Evolutionary conservation across 2,888 invertebrate genomes (phyloP).

Genomic region (Eumerus sabulonum): DNA sequence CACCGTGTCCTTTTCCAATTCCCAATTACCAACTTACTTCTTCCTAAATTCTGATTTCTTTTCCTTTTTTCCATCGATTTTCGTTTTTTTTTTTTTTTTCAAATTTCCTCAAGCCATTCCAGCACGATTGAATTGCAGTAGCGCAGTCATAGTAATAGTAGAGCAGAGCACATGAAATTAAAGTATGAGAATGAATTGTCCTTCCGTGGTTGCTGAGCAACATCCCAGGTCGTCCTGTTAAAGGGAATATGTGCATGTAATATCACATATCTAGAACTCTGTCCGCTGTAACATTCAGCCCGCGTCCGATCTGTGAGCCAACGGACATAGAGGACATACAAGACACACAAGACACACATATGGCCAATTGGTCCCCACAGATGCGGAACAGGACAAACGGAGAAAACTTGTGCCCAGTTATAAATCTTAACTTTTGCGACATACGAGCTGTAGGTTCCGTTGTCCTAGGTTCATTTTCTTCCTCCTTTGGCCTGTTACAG

Average conservation of each 20-base stretch:
- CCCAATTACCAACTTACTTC: conserved; percentile 60
- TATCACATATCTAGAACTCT: conserved; percentile 42
- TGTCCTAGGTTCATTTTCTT: conserved; percentile 68
- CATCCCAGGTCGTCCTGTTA: conserved; percentile 30
- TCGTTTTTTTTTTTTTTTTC: conserved; percentile 10
- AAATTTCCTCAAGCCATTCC: conserved; percentile 23
- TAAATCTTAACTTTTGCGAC: conserved; percentile 69
- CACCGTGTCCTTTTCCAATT: conserved; percentile 43
- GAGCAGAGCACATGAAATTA: conserved; percentile 59
- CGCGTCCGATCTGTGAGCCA: too few species aligned
- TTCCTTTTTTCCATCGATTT: conserved; percentile 23
- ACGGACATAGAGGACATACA: too few species aligned
- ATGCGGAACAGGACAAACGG: conserved; percentile 64
- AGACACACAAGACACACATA: conserved; percentile 51
- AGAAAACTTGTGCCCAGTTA: conserved; percentile 69
- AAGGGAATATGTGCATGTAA: conserved; percentile 30
- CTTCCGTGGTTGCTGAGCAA: conserved; percentile 63
- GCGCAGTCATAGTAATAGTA: neutral
- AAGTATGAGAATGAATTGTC: conserved; percentile 69
- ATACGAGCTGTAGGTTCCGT: conserved; percentile 54
- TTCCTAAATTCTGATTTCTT: conserved; percentile 2
- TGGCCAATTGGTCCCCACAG: conserved; percentile 69
- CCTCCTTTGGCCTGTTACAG: conserved; percentile 10
- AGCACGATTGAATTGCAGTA: conserved; percentile 46
- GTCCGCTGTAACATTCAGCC: conserved; percentile 6